These are phyloP conservation scores for Cataglyphis albicans DNA, from an alignment of 2,888 invertebrate genomes.

Conservation along the genomic window DNA sequence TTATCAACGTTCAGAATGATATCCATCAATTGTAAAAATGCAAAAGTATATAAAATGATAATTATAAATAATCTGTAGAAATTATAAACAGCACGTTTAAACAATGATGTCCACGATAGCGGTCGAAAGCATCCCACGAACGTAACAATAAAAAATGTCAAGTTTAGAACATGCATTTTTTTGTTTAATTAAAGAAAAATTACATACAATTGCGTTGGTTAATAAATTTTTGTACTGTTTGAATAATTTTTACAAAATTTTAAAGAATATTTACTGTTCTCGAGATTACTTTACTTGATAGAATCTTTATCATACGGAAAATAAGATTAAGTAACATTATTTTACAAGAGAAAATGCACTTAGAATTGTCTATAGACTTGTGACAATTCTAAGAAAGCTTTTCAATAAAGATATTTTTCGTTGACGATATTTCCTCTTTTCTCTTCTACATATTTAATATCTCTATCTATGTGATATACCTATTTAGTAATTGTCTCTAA, in stretches of 20 bases:
- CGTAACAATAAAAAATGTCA: conserved; percentile 53
- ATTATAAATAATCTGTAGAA: conserved; percentile 50
- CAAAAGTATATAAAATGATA: conserved; percentile 44
- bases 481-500: neutral
- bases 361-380: neutral
- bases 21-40: conserved; percentile 54
- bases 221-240: neutral
- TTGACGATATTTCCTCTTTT: neutral
- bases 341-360: neutral
- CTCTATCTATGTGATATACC: neutral
- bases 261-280: neutral
- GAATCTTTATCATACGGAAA: neutral
- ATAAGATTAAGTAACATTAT: neutral
- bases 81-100: conserved; percentile 57
- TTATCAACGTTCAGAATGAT: conserved; percentile 44
- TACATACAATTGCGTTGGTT: neutral
- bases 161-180: conserved; percentile 46
- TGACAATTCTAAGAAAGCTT: neutral
- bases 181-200: neutral
- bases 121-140: conserved; percentile 64
- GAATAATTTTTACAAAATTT: neutral
- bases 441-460: neutral
- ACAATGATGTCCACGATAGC: conserved; percentile 35
- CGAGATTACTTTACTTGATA: neutral
- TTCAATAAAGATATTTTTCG: neutral